Evolutionary conservation across 1,140 invertebrate genomes (phyloP), one percentile per base, ranked within the genome.

Genomic region (Drosophila rufa): DNA sequence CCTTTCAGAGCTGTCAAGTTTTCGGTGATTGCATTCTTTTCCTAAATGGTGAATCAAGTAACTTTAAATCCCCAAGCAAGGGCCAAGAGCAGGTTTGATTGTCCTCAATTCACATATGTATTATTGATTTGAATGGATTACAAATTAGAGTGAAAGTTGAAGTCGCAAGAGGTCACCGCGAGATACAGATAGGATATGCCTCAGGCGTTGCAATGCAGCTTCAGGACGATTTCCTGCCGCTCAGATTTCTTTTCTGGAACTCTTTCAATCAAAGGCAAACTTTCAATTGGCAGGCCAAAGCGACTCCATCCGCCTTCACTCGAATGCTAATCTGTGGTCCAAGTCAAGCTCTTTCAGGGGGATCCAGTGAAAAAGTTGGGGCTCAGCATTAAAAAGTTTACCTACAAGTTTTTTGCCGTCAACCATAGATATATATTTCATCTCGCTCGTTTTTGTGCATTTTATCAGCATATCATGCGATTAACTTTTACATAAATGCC

Each of bases 401-500:
- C 67, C 38, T 17, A 36, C 46, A 59, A 70, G 53, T 70, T 69
- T 53, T 55, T 38, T 17, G 5, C 30, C 14, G 0, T 46, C 12
- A 22, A 19, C 40, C 46, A 19, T 9, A 4, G 11, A n/a, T 30
- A 33, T 30, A 30, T n/a, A 47, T 46, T 15, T 50, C 66, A 27
- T 45, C 30, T 17, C 40, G 14, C 43, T 47, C 56, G 27, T 76
- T 65, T 76, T 55, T 77, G 56, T 77, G 64, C 42, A 68, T 40
- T 76, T 69, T 77, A 77, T 78, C 74, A 78, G 75, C n/a, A 58
- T 60, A 78, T 77, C 75, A 68, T 77, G 64, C 75, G 74, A 78
- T 78, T 78, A 78, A 78, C 64, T 77, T 77, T 50, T 69, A 69
- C 64, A 77, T 78, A 76, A 78, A 78, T 78, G 75, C 75, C 75